Conservation (phyloP, 37 sponge, comb jelly and placozoan genomes). For the Lycopodina hypogea region DNA sequence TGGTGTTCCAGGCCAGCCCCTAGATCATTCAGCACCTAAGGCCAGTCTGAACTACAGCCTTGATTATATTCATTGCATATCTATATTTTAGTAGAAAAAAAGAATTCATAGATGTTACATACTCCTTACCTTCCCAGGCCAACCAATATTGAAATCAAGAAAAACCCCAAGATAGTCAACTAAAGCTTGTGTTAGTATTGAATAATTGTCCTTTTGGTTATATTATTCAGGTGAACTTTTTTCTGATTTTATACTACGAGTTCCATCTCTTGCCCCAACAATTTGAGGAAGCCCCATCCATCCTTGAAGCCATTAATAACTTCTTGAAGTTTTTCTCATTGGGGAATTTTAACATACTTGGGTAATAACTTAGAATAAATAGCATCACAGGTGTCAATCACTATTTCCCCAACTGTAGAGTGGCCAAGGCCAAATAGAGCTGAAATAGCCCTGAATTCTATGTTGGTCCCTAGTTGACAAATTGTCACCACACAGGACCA, state of each 20-base stretch:
- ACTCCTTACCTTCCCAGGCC: too few species aligned
- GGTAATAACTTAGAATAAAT: constrained; percentile 17
- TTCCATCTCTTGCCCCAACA: constrained; percentile 45
- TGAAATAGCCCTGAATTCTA: constrained; percentile 24
- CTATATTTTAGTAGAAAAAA: neutral
- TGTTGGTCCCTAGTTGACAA: constrained; percentile 24
- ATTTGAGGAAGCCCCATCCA: constrained; percentile 35
- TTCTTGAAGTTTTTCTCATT: neutral
- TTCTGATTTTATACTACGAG: constrained; percentile 11
- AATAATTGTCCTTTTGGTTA: constrained; percentile 32
- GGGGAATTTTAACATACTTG: constrained; percentile 17
- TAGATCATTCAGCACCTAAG: neutral
- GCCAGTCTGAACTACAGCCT: too few species aligned
- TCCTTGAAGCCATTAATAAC: constrained; percentile 22
- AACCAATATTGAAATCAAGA: constrained; percentile 38
- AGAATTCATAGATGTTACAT: constrained; percentile 24
- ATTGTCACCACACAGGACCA: constrained; percentile 12
- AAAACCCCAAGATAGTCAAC: constrained; percentile 25
- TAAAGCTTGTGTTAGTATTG: constrained; percentile 30
- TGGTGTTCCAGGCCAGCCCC: neutral
- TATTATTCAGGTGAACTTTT: constrained; percentile 32
- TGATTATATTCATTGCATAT: neutral
- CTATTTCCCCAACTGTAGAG: constrained; percentile 22
- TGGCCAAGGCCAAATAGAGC: constrained; percentile 19
- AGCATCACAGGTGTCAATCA: constrained; percentile 17